These are phyloP conservation scores for Thunnus thynnus DNA, from an alignment of 2,113 vertebrate species.

Conservation along the genomic window DNA sequence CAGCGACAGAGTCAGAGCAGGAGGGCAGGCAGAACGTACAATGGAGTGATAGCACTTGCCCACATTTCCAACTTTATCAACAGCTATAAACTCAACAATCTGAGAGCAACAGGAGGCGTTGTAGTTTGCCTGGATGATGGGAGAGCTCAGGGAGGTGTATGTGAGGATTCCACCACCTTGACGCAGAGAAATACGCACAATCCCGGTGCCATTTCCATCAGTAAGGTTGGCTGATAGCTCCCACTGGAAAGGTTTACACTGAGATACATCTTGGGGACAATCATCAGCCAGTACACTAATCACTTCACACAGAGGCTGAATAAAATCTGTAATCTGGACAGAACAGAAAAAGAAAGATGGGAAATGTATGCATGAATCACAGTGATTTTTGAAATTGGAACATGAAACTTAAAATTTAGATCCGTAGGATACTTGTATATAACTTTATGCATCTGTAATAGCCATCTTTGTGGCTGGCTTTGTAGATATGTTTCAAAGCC, in stretches of 20 bases:
- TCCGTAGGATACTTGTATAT: neutral
- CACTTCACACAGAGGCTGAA: slow-evolving; percentile 71
- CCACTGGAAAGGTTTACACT: slow-evolving; percentile 71
- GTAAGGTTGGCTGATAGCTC: slow-evolving; percentile 74
- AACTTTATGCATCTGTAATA: neutral
- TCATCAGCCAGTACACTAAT: slow-evolving; percentile 18
- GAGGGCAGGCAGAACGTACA: slow-evolving; percentile 36
- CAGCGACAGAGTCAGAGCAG: slow-evolving; percentile 46
- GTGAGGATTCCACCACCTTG: slow-evolving; percentile 69
- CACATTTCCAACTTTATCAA: slow-evolving; percentile 81
- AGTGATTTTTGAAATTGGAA: neutral
- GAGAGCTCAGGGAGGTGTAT: neutral
- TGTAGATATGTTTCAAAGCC: neutral
- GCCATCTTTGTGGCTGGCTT: neutral
- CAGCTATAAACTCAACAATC: slow-evolving; percentile 70
- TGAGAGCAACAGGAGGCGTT: slow-evolving; percentile 81
- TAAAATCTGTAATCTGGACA: slow-evolving; percentile 81
- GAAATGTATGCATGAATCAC: neutral
- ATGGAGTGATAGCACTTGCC: slow-evolving; percentile 79
- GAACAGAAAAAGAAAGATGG: neutral
- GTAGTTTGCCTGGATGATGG: slow-evolving; percentile 54
- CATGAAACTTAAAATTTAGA: neutral
- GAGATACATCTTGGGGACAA: slow-evolving; percentile 62
- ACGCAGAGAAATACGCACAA: slow-evolving; percentile 54
- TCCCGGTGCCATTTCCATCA: slow-evolving; percentile 76